These are phyloP conservation scores for Trisateles emortualis DNA, from an alignment of 2,888 invertebrate species.

Conservation along the genomic window DNA sequence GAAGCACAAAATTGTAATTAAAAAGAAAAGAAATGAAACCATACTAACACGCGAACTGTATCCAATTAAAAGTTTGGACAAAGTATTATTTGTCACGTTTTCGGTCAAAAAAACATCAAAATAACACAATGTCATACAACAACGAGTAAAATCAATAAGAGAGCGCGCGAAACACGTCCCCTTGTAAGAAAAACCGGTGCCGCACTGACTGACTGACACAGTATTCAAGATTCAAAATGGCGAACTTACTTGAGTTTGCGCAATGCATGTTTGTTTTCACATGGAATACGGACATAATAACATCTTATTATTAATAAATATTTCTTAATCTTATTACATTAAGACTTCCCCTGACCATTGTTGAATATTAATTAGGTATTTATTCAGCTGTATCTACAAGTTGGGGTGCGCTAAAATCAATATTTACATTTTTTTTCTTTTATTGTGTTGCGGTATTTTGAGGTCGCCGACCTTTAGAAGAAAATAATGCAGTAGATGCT, in stretches of 20 bases:
- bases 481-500: slow-evolving; percentile 18
- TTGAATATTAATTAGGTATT: background rate
- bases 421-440: slow-evolving; percentile 37
- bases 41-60: slow-evolving; percentile 59
- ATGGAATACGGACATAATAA: slow-evolving; percentile 14
- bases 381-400: background rate
- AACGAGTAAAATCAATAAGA: slow-evolving; percentile 64
- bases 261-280: slow-evolving; percentile 51
- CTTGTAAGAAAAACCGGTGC: slow-evolving; percentile 50
- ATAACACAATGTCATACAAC: slow-evolving; percentile 61
- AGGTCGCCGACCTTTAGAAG: slow-evolving; percentile 38
- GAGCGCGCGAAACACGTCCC: slow-evolving; percentile 57
- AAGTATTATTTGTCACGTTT: slow-evolving; percentile 69
- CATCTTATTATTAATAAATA: slow-evolving; percentile 21
- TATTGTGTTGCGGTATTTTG: slow-evolving; percentile 42
- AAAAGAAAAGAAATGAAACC: slow-evolving; percentile 50
- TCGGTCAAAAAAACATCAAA: slow-evolving; percentile 67
- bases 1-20: slow-evolving; percentile 40
- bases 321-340: slow-evolving; percentile 8
- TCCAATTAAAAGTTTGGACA: slow-evolving; percentile 36
- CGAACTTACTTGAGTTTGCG: slow-evolving; percentile 67
- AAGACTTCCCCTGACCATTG: background rate
- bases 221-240: slow-evolving; percentile 63
- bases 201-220: slow-evolving; percentile 68
- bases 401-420: slow-evolving; percentile 37